phyloP scores from a whole-genome alignment of 2,113 vertebrate species.

The Corapipo altera region DNA sequence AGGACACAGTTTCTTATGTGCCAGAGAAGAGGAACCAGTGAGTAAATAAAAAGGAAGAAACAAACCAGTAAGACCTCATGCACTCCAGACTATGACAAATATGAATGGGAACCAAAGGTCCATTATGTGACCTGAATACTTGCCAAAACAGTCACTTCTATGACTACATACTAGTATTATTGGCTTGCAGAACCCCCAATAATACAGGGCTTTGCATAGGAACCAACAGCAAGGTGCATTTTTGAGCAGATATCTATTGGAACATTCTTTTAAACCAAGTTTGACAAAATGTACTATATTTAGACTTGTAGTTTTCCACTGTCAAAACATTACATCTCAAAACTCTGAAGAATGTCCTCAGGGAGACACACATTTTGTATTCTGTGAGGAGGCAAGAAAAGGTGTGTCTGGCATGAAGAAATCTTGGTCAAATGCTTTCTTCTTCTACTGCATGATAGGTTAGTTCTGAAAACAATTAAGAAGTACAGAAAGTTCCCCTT shows the following conservation, averaged over 20 bases:
- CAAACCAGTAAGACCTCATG: neutral
- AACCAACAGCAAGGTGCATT: neutral
- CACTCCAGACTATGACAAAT: neutral
- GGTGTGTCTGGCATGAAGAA: conserved; percentile 31
- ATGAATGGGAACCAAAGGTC: neutral
- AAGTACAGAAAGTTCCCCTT: neutral
- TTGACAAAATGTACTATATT: neutral
- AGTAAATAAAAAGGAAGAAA: conserved; percentile 12
- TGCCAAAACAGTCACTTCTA: neutral
- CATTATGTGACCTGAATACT: neutral
- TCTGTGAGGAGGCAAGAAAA: neutral
- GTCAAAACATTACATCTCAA: neutral
- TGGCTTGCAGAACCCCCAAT: neutral
- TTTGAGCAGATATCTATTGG: neutral
- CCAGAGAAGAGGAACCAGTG: neutral
- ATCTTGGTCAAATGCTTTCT: neutral
- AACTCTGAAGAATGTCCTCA: neutral
- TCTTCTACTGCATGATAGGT: neutral
- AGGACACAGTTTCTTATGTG: neutral
- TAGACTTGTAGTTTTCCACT: conserved; percentile 50
- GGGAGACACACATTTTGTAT: neutral
- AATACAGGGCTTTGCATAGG: neutral
- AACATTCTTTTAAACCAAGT: neutral
- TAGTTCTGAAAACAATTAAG: neutral
- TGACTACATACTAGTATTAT: neutral